phyloP scores from a whole-genome alignment of 2,113 vertebrate species.

The Mohoua ochrocephala region DNA sequence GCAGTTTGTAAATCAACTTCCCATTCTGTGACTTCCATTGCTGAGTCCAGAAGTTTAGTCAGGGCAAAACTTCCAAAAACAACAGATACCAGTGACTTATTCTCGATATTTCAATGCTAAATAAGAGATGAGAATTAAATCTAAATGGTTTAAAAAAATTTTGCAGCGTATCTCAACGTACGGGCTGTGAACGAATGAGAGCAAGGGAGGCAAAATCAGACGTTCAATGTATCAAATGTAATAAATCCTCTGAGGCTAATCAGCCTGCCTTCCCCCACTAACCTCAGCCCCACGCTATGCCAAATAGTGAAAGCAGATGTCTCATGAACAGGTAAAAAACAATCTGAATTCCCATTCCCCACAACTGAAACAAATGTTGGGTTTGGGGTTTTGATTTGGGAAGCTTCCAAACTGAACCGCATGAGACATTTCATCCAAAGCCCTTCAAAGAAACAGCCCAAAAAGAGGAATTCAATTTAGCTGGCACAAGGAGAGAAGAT shows the following conservation, averaged over 20 bases:
- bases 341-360: conserved; percentile 54
- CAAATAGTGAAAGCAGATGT: conserved; percentile 81
- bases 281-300: conserved; percentile 56
- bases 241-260: conserved; percentile 74
- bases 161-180: neutral
- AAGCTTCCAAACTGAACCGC: conserved; percentile 55
- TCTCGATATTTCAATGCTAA: conserved; percentile 10
- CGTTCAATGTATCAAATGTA: conserved; percentile 70
- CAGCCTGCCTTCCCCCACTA: conserved; percentile 56
- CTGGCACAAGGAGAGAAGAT: conserved; percentile 57
- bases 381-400: conserved; percentile 48
- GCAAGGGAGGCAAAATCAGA: conserved; percentile 58
- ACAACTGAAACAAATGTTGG: conserved; percentile 49
- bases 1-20: conserved; percentile 57
- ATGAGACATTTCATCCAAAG: conserved; percentile 44
- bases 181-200: conserved; percentile 6
- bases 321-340: conserved; percentile 66
- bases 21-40: neutral
- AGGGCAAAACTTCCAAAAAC: neutral
- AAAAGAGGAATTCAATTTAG: conserved; percentile 62
- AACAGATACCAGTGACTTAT: neutral
- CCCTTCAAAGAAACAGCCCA: conserved; percentile 45
- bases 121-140: conserved; percentile 35
- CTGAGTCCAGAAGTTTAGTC: neutral
- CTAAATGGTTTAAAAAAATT: neutral